Conservation (phyloP, 2,888 invertebrate species). For the Nymphalis c-album region DNA sequence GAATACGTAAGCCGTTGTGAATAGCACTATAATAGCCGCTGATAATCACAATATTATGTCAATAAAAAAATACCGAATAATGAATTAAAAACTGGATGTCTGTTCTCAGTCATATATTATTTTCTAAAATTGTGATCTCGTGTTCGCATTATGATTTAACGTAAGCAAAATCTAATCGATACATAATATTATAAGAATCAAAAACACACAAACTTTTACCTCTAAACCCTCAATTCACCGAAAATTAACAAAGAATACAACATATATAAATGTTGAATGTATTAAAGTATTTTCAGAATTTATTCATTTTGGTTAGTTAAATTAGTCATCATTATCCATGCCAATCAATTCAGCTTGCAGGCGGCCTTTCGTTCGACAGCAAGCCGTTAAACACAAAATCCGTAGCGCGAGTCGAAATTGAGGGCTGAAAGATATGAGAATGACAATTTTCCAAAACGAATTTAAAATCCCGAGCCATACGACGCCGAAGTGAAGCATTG, state of each 20-base stretch:
- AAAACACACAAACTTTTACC: conserved; percentile 16
- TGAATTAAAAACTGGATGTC: conserved; percentile 5
- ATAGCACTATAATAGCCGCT: no score
- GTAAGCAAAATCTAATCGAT: neutral
- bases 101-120: conserved; percentile 3
- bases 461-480: conserved; percentile 97
- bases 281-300: no score
- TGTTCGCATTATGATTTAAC: neutral
- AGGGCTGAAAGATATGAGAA: conserved; percentile 93
- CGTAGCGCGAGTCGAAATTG: conserved; percentile 95
- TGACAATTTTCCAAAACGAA: conserved; percentile 97
- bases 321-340: conserved; percentile 91
- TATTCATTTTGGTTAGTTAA: neutral
- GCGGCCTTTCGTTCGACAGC: conserved; percentile 92
- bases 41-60: no score
- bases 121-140: neutral
- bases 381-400: conserved; percentile 93
- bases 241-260: conserved; percentile 15
- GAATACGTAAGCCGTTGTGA: no score
- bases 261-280: no score
- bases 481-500: conserved; percentile 94
- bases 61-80: neutral
- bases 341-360: conserved; percentile 92
- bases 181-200: no score
- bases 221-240: conserved; percentile 15